Conservation (phyloP, 1,140 invertebrate species). For the Pissodes strobi region DNA sequence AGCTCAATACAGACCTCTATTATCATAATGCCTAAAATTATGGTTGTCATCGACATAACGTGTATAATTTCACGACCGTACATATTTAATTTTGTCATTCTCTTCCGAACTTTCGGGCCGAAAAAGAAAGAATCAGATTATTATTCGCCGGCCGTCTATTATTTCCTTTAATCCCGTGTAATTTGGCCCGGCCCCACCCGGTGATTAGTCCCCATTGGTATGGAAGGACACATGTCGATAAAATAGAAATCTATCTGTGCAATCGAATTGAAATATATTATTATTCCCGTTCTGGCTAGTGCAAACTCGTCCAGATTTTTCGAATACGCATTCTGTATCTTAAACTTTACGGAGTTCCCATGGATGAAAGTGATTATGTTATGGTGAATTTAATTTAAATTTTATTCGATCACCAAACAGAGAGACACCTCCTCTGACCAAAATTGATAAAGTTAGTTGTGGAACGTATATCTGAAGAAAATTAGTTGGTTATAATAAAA, state of each 20-base stretch:
- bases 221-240: conserved; percentile 37
- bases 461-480: too few species aligned
- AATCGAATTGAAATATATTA: conserved; percentile 37
- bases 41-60: neutral
- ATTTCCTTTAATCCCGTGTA: conserved; percentile 38
- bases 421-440: too few species aligned
- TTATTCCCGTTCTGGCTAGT: conserved; percentile 18
- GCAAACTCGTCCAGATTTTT: conserved; percentile 7
- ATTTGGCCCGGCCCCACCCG: conserved; percentile 31
- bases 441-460: too few species aligned
- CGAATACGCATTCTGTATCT: neutral
- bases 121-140: conserved; percentile 28
- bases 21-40: neutral
- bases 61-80: conserved; percentile 3
- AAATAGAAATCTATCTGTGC: conserved; percentile 39
- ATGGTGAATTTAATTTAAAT: too few species aligned
- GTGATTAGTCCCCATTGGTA: conserved; percentile 35
- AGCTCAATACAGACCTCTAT: neutral
- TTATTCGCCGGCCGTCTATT: conserved; percentile 24
- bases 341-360: too few species aligned
- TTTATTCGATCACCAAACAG: neutral
- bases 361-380: too few species aligned
- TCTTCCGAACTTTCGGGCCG: neutral
- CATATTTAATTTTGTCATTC: conserved; percentile 15
- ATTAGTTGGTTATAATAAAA: too few species aligned